phyloP scores from a whole-genome alignment of 2,797 vertebrate species.

The Poecilia gillii region DNA sequence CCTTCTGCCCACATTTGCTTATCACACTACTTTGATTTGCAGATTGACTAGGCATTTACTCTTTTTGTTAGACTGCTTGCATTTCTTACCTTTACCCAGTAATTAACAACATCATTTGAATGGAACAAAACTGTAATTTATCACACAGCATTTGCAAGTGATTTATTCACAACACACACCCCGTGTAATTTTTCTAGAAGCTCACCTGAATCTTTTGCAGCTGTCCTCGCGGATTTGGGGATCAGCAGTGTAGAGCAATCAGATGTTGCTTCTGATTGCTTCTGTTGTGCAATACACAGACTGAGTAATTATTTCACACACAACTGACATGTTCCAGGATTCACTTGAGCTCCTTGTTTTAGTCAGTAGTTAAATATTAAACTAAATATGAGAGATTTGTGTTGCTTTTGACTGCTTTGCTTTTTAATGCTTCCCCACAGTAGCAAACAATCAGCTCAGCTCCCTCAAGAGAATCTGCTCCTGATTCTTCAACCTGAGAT shows the following conservation, averaged over 20 bases:
- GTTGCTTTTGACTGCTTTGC: background rate
- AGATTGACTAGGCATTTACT: background rate
- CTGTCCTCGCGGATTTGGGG: background rate
- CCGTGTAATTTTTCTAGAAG: background rate
- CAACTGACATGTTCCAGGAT: background rate
- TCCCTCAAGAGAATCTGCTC: background rate
- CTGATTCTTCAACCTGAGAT: background rate
- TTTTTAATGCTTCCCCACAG: background rate
- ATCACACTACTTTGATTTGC: background rate
- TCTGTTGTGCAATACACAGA: too few species aligned
- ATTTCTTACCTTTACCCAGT: background rate
- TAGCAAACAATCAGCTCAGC: background rate
- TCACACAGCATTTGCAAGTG: constrained; percentile 23
- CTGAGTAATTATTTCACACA: background rate
- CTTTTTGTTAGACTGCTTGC: background rate
- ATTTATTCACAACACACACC: constrained; percentile 17
- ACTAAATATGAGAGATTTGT: background rate
- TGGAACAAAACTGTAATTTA: constrained; percentile 10
- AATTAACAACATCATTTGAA: background rate
- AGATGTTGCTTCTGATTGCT: background rate
- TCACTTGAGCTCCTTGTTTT: background rate
- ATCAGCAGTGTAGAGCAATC: background rate
- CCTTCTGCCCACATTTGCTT: background rate
- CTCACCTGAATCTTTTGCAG: background rate
- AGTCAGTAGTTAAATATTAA: background rate